These are phyloP conservation scores for Orthosia gracilis DNA, from an alignment of 2,888 invertebrate species.

Conservation along the genomic window DNA sequence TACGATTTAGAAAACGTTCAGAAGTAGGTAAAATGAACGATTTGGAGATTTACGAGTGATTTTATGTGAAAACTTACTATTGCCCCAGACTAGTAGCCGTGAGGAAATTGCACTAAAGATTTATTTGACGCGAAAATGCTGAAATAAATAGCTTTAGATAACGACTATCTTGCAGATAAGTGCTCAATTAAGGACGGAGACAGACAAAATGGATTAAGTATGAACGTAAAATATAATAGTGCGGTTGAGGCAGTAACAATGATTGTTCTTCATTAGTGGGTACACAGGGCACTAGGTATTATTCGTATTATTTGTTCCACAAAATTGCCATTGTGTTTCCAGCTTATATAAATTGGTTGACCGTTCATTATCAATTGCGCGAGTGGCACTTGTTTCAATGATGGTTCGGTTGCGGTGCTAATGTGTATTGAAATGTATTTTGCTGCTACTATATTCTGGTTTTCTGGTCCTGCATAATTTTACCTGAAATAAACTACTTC, in stretches of 20 bases:
- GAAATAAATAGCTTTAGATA: conserved; percentile 60
- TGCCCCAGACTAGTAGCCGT: conserved; percentile 33
- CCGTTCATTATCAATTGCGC: conserved; percentile 19
- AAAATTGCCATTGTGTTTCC: conserved; percentile 4
- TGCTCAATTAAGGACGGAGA: conserved; percentile 52
- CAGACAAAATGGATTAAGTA: conserved; percentile 46
- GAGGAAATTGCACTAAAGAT: conserved; percentile 59
- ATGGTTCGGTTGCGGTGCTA: background rate
- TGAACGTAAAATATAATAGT: conserved; percentile 51
- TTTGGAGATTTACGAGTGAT: conserved; percentile 53
- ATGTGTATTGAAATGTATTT: conserved; percentile 17
- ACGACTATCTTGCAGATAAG: conserved; percentile 48
- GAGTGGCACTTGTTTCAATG: conserved; percentile 4
- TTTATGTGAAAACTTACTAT: conserved; percentile 64
- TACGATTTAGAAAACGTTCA: conserved; percentile 38
- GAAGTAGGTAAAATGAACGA: conserved; percentile 40
- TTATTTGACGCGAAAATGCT: conserved; percentile 57
- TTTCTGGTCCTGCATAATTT: no score
- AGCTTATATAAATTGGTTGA: conserved; percentile 13
- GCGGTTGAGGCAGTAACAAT: conserved; percentile 7
- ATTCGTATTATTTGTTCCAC: conserved; percentile 5
- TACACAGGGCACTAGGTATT: background rate
- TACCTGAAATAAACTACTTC: no score
- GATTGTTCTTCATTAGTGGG: conserved; percentile 37
- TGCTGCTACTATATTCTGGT: background rate